phyloP scores from a whole-genome alignment of 2,113 vertebrate genomes.

The Channa maculata region DNA sequence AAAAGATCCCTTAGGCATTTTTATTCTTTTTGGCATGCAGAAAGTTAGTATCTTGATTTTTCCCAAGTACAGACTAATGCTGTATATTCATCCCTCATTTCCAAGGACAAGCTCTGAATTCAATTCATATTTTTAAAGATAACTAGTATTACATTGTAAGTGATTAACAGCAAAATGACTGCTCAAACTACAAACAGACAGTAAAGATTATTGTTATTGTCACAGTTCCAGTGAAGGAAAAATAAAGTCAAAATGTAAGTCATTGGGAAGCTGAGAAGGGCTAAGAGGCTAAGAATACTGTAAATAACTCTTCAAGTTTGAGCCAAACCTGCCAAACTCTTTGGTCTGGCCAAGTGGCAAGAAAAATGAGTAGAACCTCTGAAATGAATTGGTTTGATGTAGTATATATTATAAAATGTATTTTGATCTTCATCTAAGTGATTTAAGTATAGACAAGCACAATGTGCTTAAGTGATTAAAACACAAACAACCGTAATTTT shows the following conservation, averaged over 20 bases:
- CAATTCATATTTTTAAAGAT: conserved; percentile 4
- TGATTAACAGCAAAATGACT: conserved; percentile 21
- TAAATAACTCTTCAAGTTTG: conserved; percentile 23
- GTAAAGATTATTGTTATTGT: conserved; percentile 2
- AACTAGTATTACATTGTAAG: conserved; percentile 9
- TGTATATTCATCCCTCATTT: not conserved
- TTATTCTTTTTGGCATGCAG: conserved; percentile 26
- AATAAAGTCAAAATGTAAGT: conserved; percentile 15
- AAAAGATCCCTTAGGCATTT: conserved; percentile 47
- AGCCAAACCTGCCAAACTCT: conserved; percentile 29
- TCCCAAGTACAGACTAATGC: not conserved
- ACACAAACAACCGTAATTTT: too few relatives aligned
- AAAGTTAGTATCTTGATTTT: conserved; percentile 19
- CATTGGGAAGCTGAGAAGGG: conserved; percentile 1
- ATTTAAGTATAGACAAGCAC: too few relatives aligned
- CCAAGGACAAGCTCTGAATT: not conserved
- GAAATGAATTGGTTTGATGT: too few relatives aligned
- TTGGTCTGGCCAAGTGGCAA: conserved; percentile 14
- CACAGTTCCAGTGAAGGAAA: conserved; percentile 3
- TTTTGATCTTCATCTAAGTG: too few relatives aligned
- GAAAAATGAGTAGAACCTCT: too few relatives aligned
- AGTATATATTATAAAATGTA: too few relatives aligned
- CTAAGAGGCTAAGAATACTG: not conserved
- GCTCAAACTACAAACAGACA: conserved; percentile 13
- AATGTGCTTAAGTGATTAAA: too few relatives aligned